A percentile compares a stretch with the other conserved stretches of the same genome.
Evolutionary conservation across 92 coral and sea anemone genomes (phyloP).

Genomic region (Chrysogorgia sp.): DNA sequence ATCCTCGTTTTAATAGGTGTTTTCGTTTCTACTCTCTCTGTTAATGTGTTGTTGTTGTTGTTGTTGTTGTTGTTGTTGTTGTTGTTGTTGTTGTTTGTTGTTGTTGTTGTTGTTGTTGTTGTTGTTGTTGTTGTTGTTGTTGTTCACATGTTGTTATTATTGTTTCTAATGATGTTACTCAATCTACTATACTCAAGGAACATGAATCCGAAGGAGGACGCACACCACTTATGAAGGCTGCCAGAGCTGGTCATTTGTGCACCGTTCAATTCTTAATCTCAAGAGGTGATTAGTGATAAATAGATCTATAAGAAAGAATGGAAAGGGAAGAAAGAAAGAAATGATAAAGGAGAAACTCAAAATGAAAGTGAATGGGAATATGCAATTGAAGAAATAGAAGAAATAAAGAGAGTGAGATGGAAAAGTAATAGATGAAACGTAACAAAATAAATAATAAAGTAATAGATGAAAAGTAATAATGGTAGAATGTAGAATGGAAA

Average conservation of each 20-base stretch:
- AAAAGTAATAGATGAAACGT: background rate
- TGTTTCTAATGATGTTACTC: background rate
- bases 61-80: no score
- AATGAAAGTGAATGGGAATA: background rate
- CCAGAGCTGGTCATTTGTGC: slow-evolving; percentile 98
- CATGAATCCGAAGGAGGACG: slow-evolving; percentile 99
- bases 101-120: background rate
- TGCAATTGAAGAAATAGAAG: no score
- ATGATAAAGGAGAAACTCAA: background rate
- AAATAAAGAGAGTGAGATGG: background rate
- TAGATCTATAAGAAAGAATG: background rate
- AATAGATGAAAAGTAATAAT: no score
- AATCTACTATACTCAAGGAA: slow-evolving; percentile 56
- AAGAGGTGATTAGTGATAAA: slow-evolving; percentile 64
- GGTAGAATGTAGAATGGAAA: no score
- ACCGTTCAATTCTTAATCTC: slow-evolving; percentile 97
- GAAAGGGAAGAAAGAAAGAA: background rate
- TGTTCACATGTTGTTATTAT: background rate
- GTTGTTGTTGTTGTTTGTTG: background rate
- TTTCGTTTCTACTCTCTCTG: no score
- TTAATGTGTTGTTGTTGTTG: no score
- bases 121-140: background rate
- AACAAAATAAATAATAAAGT: no score
- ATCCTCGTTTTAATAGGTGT: background rate
- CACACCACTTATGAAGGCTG: slow-evolving; percentile 98